Percentiles rank a stretch among this genome's conserved stretches.
Evolutionary conservation across 2,113 vertebrate genomes (phyloP).

Genomic region (Motacilla alba): DNA sequence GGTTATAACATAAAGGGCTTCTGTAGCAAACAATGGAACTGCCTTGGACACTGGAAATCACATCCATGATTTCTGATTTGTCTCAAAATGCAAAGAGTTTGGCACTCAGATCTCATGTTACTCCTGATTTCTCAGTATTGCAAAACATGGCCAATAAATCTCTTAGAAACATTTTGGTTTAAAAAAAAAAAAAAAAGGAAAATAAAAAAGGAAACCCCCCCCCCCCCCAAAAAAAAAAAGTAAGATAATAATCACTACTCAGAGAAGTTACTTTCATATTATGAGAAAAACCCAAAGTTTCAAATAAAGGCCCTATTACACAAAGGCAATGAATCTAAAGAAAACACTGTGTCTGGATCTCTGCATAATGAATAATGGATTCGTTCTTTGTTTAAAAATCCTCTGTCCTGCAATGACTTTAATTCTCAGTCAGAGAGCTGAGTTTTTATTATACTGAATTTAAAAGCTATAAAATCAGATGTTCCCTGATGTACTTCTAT

Average conservation of each 20-base stretch:
- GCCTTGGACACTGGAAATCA: background rate
- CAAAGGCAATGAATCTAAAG: background rate
- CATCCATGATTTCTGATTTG: background rate
- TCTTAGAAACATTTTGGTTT: background rate
- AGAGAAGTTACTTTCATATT: background rate
- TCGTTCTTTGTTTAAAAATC: background rate
- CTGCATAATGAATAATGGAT: background rate
- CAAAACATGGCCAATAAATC: background rate
- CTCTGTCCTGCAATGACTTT: background rate
- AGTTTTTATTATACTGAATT: background rate
- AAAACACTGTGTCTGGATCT: background rate
- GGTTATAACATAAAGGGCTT: background rate
- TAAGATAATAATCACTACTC: background rate
- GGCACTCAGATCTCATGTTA: background rate
- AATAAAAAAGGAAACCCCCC: background rate
- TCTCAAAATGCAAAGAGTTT: background rate
- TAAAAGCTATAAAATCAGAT: conserved; percentile 38
- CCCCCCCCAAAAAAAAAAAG: too few relatives aligned
- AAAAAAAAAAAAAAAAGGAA: background rate
- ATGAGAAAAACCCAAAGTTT: background rate
- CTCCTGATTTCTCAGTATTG: background rate
- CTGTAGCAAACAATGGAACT: background rate
- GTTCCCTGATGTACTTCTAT: background rate
- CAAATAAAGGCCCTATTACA: background rate
- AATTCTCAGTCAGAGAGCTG: background rate